A percentile compares a stretch with the other conserved stretches of the same genome.
These are phyloP conservation scores for Hemichromis elongatus DNA, from an alignment of 2,113 vertebrate species.

Conservation along the genomic window DNA sequence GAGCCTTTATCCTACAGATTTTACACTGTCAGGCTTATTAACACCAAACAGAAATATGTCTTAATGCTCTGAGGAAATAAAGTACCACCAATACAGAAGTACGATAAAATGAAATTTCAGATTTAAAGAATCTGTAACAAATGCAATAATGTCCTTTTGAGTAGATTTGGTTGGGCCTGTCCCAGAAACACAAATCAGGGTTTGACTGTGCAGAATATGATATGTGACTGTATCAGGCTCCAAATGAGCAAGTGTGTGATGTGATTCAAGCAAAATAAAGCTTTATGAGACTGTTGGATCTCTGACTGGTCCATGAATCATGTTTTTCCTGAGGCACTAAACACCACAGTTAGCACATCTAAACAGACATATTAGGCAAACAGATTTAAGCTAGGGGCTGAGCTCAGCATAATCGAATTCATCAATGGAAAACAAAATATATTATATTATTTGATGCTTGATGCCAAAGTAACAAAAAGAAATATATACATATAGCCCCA, in stretches of 20 bases:
- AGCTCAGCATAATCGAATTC: neutral
- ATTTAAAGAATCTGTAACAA: neutral
- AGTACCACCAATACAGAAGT: neutral
- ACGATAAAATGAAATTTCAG: neutral
- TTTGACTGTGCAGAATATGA: neutral
- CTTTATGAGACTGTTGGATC: neutral
- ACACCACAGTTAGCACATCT: neutral
- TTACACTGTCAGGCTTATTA: neutral
- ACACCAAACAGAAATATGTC: neutral
- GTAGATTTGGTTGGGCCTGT: neutral
- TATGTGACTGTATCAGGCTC: neutral
- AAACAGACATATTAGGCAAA: fast-evolving
- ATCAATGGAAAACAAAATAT: neutral
- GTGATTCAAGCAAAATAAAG: neutral
- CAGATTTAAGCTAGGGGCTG: neutral
- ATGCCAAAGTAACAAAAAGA: neutral
- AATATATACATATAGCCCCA: neutral
- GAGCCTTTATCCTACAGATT: neutral
- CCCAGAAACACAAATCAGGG: neutral
- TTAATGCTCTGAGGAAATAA: neutral
- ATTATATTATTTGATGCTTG: neutral
- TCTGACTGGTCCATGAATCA: neutral
- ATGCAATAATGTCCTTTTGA: neutral
- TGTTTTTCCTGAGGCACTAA: neutral
- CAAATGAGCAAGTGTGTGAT: neutral